Conservation (phyloP, 2,113 vertebrate species). For the Strix uralensis region DNA sequence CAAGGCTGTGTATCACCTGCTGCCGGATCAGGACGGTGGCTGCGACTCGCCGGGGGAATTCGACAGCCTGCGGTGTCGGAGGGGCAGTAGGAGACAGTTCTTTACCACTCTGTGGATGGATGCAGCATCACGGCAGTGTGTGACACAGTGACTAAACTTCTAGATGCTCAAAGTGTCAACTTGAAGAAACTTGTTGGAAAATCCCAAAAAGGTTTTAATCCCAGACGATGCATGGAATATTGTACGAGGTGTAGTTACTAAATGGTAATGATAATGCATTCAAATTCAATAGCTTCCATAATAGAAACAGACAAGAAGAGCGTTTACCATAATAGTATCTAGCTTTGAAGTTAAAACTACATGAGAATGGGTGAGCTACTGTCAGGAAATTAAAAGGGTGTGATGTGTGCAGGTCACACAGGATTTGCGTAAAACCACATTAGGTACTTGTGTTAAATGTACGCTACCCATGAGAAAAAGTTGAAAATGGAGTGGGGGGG, state of each 20-base stretch:
- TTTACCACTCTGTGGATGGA: background rate
- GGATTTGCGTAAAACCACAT: background rate
- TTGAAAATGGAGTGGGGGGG: fast-evolving
- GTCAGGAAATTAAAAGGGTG: background rate
- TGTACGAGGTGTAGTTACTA: background rate
- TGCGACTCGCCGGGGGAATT: background rate
- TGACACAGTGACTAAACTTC: background rate
- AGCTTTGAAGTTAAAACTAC: background rate
- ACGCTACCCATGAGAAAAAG: background rate
- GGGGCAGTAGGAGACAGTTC: background rate
- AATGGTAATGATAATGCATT: background rate
- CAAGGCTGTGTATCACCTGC: background rate
- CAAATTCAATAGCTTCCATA: background rate
- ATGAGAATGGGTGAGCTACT: background rate
- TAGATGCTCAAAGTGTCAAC: background rate
- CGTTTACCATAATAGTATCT: background rate
- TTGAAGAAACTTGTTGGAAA: background rate
- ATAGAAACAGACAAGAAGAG: background rate
- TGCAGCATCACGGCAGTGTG: fast-evolving
- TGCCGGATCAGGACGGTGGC: background rate
- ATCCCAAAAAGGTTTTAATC: background rate
- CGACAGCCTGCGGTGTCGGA: background rate
- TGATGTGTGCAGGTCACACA: background rate
- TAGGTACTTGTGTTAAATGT: background rate
- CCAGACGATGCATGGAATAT: background rate